Base-by-base conservation (phyloP, 2,888 invertebrate species). In the Neoscelio sp. region DNA sequence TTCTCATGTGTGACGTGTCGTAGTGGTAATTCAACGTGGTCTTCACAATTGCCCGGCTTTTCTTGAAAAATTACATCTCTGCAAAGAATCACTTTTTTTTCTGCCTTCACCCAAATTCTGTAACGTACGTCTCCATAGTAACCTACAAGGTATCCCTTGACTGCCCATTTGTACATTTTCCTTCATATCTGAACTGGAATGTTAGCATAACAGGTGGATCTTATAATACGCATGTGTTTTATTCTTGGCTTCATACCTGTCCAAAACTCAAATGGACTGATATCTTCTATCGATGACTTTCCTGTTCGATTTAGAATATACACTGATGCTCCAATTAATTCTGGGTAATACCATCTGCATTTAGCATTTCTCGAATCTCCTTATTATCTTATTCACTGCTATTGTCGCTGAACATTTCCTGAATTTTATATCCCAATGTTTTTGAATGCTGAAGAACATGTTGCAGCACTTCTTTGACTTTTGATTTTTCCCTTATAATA, bases 351-450 rank as follows among this genome's bases (percentile, higher is more conserved):
- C 12, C 52, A 10, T 48, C 58, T 56, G 28, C 2, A 42, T 84
- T 83, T 83, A n/a, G n/a, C n/a, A n/a, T n/a, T n/a, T n/a, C n/a
- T n/a, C n/a, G n/a, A n/a, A n/a, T n/a, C n/a, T n/a, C 82, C 56
- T 65, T 62, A 52, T 84, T 85, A 48, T 84, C 84, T 42, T 86
- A 86, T 79, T 87, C 85, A 44, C 82, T 83, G n/a, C 85, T 84
- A 76, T 85, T 86, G 64, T 87, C 86, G 67, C 82, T 87, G 4
- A 85, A 46, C 15, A 87, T 48, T 68, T 86, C 85, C 60, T 83
- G 82, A 6, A 87, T 78, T 3, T 60, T 64, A 78, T 87, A 83
- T 6, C 85, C 83, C 33, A 46, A 28, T 18, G 60, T 68, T 58
- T 83, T 82, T 12, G 82, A 48, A 68, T 84, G 78, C 20, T 64